A percentile compares a stretch with the other conserved stretches of the same genome.
phyloP scores from a whole-genome alignment of 2,888 invertebrate species.

The Noctua comes region DNA sequence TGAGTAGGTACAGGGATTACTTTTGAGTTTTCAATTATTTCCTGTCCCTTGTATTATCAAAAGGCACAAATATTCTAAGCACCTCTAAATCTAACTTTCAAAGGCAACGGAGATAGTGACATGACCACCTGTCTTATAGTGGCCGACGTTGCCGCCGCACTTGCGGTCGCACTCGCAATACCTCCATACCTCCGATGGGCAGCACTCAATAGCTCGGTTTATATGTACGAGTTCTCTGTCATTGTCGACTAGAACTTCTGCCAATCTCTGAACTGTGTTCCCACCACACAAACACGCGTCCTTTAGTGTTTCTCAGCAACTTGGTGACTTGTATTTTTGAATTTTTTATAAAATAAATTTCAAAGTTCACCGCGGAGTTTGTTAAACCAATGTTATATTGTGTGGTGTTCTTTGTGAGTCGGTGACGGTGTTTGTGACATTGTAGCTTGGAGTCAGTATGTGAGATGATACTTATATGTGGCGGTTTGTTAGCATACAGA shows the following conservation, averaged over 20 bases:
- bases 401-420: neutral
- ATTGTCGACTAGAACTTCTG: constrained; percentile 16
- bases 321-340: constrained; percentile 51
- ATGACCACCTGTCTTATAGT: neutral
- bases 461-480: neutral
- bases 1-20: neutral
- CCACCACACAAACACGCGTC: constrained; percentile 7
- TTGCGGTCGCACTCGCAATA: neutral
- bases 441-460: neutral
- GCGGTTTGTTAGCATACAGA: neutral
- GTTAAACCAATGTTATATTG: constrained; percentile 11
- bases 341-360: constrained; percentile 50
- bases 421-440: neutral
- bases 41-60: neutral
- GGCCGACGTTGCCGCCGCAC: neutral
- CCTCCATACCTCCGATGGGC: neutral
- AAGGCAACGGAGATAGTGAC: neutral
- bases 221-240: neutral
- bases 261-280: neutral
- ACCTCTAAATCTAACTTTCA: neutral
- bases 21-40: neutral
- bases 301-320: constrained; percentile 30
- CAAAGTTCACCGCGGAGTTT: constrained; percentile 43
- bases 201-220: neutral
- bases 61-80: neutral